These are phyloP conservation scores for Eupsittula cactorum DNA, from an alignment of 2,113 vertebrate genomes.

Conservation along the genomic window DNA sequence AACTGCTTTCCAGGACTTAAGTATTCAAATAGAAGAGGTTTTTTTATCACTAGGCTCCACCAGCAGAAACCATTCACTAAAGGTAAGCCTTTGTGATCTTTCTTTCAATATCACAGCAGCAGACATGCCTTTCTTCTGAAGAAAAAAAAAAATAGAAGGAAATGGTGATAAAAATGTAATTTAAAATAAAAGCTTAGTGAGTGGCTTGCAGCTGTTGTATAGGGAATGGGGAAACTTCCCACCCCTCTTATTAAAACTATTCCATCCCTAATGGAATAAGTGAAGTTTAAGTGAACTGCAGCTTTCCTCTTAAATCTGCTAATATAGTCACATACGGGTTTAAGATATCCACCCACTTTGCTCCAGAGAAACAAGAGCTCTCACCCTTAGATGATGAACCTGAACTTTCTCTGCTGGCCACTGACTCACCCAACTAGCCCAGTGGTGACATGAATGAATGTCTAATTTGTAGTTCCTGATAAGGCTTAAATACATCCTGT, in stretches of 20 bases:
- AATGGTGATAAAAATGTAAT: not conserved
- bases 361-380: not conserved
- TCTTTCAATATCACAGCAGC: not conserved
- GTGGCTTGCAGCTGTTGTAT: not conserved
- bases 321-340: not conserved
- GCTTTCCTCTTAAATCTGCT: not conserved
- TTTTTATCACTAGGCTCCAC: not conserved
- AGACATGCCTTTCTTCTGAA: not conserved
- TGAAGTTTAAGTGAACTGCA: not conserved
- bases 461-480: not conserved
- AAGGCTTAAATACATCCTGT: not conserved
- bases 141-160: not conserved
- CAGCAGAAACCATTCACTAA: not conserved
- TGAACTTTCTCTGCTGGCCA: not conserved
- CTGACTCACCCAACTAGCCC: not conserved
- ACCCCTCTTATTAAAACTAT: not conserved
- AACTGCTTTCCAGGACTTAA: not conserved
- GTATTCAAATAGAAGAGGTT: not conserved
- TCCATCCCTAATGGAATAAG: not conserved
- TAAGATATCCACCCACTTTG: not conserved
- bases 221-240: not conserved
- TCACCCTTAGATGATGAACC: not conserved
- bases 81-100: not conserved
- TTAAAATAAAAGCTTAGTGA: not conserved
- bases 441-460: fast-evolving